phyloP scores from a whole-genome alignment of 1,140 invertebrate genomes.

The Drosophila eugracilis region DNA sequence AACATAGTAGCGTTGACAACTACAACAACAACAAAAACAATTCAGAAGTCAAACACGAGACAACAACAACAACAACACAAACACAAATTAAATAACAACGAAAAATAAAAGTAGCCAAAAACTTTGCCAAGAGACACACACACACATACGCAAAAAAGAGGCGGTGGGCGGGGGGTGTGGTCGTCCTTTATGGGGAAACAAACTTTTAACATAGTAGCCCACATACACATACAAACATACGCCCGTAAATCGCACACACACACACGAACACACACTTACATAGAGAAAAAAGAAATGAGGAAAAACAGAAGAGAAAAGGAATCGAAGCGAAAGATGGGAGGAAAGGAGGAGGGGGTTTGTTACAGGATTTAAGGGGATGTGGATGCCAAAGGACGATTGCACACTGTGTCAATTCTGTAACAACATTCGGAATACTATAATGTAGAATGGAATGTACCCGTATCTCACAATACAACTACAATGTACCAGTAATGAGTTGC shows the following conservation, averaged over 20 bases:
- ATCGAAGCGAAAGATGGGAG: constrained; percentile 21
- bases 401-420: constrained; percentile 60
- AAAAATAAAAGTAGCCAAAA: constrained; percentile 62
- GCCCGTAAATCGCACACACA: constrained; percentile 23
- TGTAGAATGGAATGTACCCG: constrained; percentile 30
- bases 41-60: constrained; percentile 51
- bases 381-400: constrained; percentile 48
- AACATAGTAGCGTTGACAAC: constrained; percentile 20
- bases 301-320: constrained; percentile 38
- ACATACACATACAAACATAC: constrained; percentile 52
- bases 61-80: constrained; percentile 49
- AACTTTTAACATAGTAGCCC: constrained; percentile 80
- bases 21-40: constrained; percentile 33
- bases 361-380: too few species aligned
- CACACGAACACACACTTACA: constrained; percentile 14
- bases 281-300: constrained; percentile 39
- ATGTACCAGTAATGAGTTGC: constrained; percentile 49
- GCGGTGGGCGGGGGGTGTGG: constrained; percentile 37
- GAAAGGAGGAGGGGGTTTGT: not conserved
- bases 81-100: constrained; percentile 73
- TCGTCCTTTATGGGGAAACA: constrained; percentile 44
- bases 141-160: constrained; percentile 1
- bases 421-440: constrained; percentile 41
- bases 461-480: constrained; percentile 43
- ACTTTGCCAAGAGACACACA: constrained; percentile 54